These are phyloP conservation scores for Morpho helenor DNA, from an alignment of 2,888 invertebrate genomes.

Conservation along the genomic window DNA sequence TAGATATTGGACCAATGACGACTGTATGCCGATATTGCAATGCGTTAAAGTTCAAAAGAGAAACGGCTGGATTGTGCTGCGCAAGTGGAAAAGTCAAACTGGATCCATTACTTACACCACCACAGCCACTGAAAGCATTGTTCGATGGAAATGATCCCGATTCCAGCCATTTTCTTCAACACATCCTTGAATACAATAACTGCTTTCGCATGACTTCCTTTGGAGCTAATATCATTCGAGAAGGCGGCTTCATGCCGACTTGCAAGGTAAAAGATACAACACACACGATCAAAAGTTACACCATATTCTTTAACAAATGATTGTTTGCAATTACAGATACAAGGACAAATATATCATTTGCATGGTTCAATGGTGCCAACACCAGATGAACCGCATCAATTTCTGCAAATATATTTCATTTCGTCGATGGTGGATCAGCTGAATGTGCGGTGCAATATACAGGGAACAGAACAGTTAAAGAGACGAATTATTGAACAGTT, in stretches of 20 bases:
- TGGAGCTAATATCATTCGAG: constrained; percentile 35
- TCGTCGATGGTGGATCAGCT: constrained; percentile 28
- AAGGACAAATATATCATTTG: constrained; percentile 36
- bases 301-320: constrained; percentile 27
- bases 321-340: constrained; percentile 30
- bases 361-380: constrained; percentile 32
- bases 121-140: constrained; percentile 41
- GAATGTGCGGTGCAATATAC: constrained; percentile 9
- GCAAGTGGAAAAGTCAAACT: constrained; percentile 48
- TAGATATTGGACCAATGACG: constrained; percentile 20
- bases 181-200: constrained; percentile 36
- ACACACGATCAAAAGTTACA: constrained; percentile 25
- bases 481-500: constrained; percentile 33
- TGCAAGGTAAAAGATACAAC: constrained; percentile 11
- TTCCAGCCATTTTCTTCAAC: constrained; percentile 34
- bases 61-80: constrained; percentile 51
- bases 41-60: constrained; percentile 42
- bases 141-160: constrained; percentile 31
- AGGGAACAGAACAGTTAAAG: constrained; percentile 31
- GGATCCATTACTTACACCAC: constrained; percentile 40
- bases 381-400: constrained; percentile 33
- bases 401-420: constrained; percentile 36
- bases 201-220: constrained; percentile 40
- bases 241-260: constrained; percentile 35
- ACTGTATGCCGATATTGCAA: constrained; percentile 28